These are phyloP conservation scores for Eupithecia vulgata DNA, from an alignment of 2,888 invertebrate species.

Conservation along the genomic window DNA sequence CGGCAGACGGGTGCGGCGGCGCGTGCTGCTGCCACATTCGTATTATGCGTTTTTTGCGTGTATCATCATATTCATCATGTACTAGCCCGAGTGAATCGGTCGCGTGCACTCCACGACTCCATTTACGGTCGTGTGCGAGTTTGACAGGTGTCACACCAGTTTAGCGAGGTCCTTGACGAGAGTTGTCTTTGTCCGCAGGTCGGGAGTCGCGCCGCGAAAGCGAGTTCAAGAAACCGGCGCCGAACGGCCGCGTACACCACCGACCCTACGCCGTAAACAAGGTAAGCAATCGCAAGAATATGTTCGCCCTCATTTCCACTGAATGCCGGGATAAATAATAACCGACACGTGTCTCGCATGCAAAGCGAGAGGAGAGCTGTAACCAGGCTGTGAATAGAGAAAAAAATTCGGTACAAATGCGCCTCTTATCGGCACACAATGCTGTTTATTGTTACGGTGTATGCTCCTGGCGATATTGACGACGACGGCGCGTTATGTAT, in stretches of 20 bases:
- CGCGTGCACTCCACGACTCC: constrained; percentile 30
- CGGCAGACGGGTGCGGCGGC: constrained; percentile 31
- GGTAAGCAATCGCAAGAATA: constrained; percentile 52
- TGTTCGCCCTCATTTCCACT: constrained; percentile 39
- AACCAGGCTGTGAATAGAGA: constrained; percentile 46
- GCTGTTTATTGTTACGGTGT: constrained; percentile 53
- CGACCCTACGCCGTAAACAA: constrained; percentile 75
- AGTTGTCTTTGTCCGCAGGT: constrained; percentile 63
- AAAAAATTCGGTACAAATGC: constrained; percentile 46
- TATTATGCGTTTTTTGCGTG: constrained; percentile 36
- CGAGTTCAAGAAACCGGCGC: constrained; percentile 86
- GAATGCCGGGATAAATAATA: constrained; percentile 54
- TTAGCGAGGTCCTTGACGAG: constrained; percentile 29
- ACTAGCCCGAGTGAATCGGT: constrained; percentile 24
- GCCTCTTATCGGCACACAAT: constrained; percentile 47
- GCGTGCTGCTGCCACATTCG: constrained; percentile 37
- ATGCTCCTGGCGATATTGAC: constrained; percentile 48
- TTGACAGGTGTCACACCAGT: constrained; percentile 39
- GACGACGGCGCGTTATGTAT: constrained; percentile 48
- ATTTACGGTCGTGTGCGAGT: constrained; percentile 25
- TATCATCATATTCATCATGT: constrained; percentile 26
- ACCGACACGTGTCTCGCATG: constrained; percentile 52
- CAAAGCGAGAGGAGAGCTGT: constrained; percentile 42
- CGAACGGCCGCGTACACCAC: constrained; percentile 77
- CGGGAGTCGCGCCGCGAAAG: constrained; percentile 82